Conservation (phyloP, 2,888 invertebrate genomes). For the Acronicta leporina region DNA sequence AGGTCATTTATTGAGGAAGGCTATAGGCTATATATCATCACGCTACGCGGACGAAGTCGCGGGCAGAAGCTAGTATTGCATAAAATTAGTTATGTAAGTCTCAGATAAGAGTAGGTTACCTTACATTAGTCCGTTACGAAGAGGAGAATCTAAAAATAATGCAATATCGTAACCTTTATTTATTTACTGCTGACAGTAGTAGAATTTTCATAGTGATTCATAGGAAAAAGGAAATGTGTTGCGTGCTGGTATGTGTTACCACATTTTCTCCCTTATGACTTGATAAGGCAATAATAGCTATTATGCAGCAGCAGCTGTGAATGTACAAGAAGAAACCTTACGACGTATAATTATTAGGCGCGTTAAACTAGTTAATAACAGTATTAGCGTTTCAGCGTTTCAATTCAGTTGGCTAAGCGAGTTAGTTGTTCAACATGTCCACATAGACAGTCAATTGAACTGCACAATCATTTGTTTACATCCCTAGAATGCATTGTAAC, state of each 20-base stretch:
- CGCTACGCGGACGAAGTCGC: too few species aligned
- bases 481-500: constrained; percentile 21
- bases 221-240: constrained; percentile 23
- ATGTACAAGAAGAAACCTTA: background rate
- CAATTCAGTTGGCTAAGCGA: background rate
- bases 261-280: constrained; percentile 44
- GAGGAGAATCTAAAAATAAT: too few species aligned
- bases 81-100: background rate
- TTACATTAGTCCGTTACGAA: background rate
- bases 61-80: too few species aligned
- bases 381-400: too few species aligned
- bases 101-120: background rate
- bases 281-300: constrained; percentile 20
- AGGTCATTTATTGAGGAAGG: too few species aligned
- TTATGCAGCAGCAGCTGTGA: constrained; percentile 5
- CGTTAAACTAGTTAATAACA: too few species aligned
- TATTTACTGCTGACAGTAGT: too few species aligned
- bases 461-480: constrained; percentile 10
- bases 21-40: too few species aligned
- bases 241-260: constrained; percentile 32
- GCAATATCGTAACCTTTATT: too few species aligned
- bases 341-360: background rate
- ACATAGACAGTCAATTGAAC: constrained; percentile 11
- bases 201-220: constrained; percentile 1
- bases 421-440: background rate